Percentiles rank a stretch among this genome's conserved stretches.
phyloP scores from a whole-genome alignment of 1,140 invertebrate species.

The Diprion similis region DNA sequence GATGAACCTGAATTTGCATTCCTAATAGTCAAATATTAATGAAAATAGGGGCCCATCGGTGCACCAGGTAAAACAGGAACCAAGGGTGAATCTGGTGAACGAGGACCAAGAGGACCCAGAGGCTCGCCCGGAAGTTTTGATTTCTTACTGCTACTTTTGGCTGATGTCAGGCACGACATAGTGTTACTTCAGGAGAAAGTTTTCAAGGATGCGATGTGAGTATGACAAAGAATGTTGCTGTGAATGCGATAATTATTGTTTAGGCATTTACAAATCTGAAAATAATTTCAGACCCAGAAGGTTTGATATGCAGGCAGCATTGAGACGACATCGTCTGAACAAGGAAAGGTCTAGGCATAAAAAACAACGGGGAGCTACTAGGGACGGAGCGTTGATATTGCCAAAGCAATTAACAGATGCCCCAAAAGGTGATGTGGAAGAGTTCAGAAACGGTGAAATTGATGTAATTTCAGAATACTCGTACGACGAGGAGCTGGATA shows the following conservation, averaged over 20 bases:
- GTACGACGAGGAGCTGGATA: not conserved
- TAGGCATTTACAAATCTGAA: not conserved
- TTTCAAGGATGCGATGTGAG: slow-evolving; percentile 66
- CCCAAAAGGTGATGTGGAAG: not conserved
- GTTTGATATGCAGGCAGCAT: slow-evolving; percentile 38
- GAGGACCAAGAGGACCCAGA: slow-evolving; percentile 64
- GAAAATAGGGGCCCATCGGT: slow-evolving; percentile 65
- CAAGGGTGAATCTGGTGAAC: slow-evolving; percentile 64
- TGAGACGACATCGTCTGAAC: slow-evolving; percentile 34
- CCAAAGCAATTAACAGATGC: not conserved
- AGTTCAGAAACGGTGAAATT: not conserved
- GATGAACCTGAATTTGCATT: too few relatives aligned
- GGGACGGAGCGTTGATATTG: not conserved
- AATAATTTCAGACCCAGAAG: slow-evolving; percentile 29
- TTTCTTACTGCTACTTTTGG: slow-evolving; percentile 67
- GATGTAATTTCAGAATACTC: not conserved
- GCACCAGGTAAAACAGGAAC: slow-evolving; percentile 66
- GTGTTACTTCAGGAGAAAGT: slow-evolving; percentile 67
- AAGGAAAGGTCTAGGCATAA: slow-evolving; percentile 14
- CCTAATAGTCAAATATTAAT: too few relatives aligned
- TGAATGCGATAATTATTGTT: not conserved
- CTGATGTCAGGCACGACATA: slow-evolving; percentile 70
- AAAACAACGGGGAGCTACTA: not conserved
- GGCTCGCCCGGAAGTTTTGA: slow-evolving; percentile 69
- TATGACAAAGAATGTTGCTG: slow-evolving; percentile 22